phyloP scores from a whole-genome alignment of 1,140 invertebrate species.

The Zaprionus ornatus region DNA sequence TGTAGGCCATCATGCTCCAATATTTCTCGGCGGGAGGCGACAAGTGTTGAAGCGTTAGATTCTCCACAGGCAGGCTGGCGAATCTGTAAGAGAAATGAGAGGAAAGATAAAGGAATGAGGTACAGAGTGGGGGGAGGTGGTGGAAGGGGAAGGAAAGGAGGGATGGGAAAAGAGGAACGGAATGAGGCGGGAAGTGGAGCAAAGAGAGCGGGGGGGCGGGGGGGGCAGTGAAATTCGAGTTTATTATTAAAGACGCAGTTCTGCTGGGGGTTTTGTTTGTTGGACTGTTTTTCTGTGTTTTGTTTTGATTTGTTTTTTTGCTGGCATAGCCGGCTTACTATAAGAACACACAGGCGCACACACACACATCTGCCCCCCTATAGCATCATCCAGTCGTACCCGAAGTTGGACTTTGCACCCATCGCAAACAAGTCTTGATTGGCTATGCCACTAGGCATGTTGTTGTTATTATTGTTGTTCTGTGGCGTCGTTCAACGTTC shows the following conservation, averaged over 20 bases:
- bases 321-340: constrained; percentile 20
- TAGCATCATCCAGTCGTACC: constrained; percentile 39
- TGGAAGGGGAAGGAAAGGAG: background rate
- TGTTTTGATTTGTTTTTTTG: constrained; percentile 14
- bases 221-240: constrained; percentile 16
- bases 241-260: constrained; percentile 55
- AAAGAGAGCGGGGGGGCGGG: no score
- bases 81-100: constrained; percentile 85
- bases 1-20: constrained; percentile 93
- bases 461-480: constrained; percentile 17
- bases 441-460: constrained; percentile 35
- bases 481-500: constrained; percentile 46
- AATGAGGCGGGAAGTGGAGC: no score
- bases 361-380: background rate
- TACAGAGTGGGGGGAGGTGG: background rate
- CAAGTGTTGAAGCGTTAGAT: constrained; percentile 85
- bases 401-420: constrained; percentile 67
- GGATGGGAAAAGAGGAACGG: no score
- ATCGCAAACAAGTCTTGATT: constrained; percentile 75
- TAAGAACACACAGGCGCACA: constrained; percentile 5
- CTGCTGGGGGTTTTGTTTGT: background rate
- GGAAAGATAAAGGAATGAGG: background rate
- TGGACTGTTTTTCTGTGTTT: constrained; percentile 17
- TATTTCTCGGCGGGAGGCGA: constrained; percentile 87
- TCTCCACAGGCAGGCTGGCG: constrained; percentile 85